A percentile compares a stretch with the other conserved stretches of the same genome.
phyloP scores from a whole-genome alignment of 2,888 invertebrate genomes.

The Arge pagana region DNA sequence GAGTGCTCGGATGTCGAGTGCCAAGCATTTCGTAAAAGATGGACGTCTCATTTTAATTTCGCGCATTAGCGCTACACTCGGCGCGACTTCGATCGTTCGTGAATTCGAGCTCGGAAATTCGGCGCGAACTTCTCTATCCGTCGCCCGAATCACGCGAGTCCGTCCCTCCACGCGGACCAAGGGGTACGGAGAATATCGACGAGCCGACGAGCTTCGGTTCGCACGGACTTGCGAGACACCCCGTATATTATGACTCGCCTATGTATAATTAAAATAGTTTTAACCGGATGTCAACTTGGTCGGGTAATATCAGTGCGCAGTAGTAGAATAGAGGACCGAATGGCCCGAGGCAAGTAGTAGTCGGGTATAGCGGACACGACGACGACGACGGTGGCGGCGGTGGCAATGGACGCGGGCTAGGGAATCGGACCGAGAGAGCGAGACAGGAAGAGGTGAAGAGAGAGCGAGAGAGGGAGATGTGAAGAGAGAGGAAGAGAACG shows the following conservation, averaged over 20 bases:
- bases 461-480: too few species aligned
- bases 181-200: constrained; percentile 22
- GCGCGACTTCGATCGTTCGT: constrained; percentile 18
- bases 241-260: too few species aligned
- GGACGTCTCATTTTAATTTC: constrained; percentile 57
- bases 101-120: too few species aligned
- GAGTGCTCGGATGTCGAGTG: constrained; percentile 51
- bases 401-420: too few species aligned
- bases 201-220: constrained; percentile 7
- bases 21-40: constrained; percentile 52
- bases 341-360: constrained; percentile 32
- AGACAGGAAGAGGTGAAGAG: too few species aligned
- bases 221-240: constrained; percentile 10
- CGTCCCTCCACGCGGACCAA: constrained; percentile 20
- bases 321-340: constrained; percentile 37
- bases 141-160: background rate
- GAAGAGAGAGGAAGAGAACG: too few species aligned
- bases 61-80: constrained; percentile 53
- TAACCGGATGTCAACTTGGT: constrained; percentile 42
- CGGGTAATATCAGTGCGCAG: constrained; percentile 46
- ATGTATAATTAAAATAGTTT: constrained; percentile 33
- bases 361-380: constrained; percentile 28
- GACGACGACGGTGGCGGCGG: too few species aligned
- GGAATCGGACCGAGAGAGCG: too few species aligned
- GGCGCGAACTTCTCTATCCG: background rate